Evolutionary conservation across 2,113 vertebrate genomes (phyloP).

Genomic region (Pica pica): DNA sequence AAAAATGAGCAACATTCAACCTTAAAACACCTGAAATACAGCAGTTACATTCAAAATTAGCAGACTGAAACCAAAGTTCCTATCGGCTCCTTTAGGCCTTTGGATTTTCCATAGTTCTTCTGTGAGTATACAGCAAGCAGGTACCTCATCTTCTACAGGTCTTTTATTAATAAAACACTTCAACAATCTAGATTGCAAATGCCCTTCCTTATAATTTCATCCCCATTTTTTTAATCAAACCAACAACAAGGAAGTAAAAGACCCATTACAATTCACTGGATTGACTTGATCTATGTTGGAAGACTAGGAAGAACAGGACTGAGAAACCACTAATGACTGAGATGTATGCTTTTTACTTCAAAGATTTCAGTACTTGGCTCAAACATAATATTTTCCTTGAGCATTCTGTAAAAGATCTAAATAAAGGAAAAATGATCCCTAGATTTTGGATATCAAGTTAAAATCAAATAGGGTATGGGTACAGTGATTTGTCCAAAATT

Average conservation of each 20-base stretch:
- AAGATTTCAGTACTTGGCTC: not conserved
- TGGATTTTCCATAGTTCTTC: not conserved
- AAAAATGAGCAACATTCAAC: not conserved
- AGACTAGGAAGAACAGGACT: not conserved
- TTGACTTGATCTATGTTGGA: not conserved
- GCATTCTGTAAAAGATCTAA: not conserved
- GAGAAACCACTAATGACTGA: not conserved
- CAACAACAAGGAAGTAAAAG: not conserved
- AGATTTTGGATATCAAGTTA: not conserved
- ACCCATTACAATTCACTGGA: not conserved
- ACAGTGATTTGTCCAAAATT: not conserved
- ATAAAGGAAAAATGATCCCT: not conserved
- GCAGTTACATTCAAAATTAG: not conserved
- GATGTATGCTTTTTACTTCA: not conserved
- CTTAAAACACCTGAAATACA: slow-evolving; percentile 3
- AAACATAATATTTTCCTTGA: not conserved
- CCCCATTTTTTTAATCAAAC: not conserved
- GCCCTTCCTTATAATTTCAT: not conserved
- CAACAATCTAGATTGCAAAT: not conserved
- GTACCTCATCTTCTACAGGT: not conserved
- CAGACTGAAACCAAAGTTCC: not conserved
- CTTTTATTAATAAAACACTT: not conserved
- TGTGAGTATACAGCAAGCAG: not conserved
- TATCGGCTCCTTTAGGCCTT: not conserved
- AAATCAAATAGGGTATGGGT: not conserved